These are phyloP conservation scores for Ypsolopha sequella DNA, from an alignment of 2,888 invertebrate species.

Conservation along the genomic window DNA sequence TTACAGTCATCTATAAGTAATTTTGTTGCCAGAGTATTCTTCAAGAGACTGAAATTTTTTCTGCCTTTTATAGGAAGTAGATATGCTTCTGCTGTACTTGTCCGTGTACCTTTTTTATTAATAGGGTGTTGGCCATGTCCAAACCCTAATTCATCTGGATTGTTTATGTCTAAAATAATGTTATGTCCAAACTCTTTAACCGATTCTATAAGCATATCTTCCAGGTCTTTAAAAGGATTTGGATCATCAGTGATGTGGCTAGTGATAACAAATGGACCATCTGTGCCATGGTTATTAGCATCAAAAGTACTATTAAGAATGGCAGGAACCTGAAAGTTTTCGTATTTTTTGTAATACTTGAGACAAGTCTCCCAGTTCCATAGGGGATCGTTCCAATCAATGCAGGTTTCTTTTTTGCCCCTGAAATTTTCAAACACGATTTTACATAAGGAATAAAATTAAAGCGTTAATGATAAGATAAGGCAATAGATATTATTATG, in stretches of 20 bases:
- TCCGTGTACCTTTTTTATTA: neutral
- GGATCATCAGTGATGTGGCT: neutral
- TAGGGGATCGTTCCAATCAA: neutral
- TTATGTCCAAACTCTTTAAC: neutral
- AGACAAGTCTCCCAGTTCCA: neutral
- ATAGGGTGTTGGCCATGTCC: neutral
- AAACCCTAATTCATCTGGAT: neutral
- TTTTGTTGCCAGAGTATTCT: constrained; percentile 77
- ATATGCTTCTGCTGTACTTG: constrained; percentile 20
- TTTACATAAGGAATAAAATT: no score
- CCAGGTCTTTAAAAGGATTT: neutral
- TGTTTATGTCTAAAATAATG: neutral
- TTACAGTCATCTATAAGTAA: constrained; percentile 68
- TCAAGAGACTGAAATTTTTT: constrained; percentile 79
- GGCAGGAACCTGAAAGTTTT: neutral
- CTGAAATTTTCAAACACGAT: neutral
- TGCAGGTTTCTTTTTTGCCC: neutral
- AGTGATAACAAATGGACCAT: neutral
- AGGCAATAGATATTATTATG: no score
- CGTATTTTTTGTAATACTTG: neutral
- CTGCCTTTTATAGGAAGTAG: constrained; percentile 33
- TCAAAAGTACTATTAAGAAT: neutral
- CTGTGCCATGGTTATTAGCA: neutral
- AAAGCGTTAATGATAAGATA: no score
- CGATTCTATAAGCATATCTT: neutral